phyloP scores from a whole-genome alignment of 64 coral and sea anemone species.

The Acropora yongei region DNA sequence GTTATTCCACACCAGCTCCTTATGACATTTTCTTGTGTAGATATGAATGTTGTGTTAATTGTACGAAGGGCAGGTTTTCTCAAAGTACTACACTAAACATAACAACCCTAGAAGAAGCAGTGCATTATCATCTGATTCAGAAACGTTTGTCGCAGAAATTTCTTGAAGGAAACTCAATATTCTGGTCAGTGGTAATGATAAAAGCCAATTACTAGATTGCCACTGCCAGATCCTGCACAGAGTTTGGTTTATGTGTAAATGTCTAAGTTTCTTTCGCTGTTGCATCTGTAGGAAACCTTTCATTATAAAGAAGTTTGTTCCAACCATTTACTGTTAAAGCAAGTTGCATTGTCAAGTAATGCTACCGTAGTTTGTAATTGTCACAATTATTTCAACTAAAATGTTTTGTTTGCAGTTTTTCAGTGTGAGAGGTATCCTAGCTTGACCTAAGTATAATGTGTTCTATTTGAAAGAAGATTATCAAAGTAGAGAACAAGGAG shows the following conservation, averaged over 20 bases:
- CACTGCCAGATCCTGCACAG: conserved; percentile 19
- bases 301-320: neutral
- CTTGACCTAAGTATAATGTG: neutral
- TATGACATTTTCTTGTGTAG: conserved; percentile 7
- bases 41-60: neutral
- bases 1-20: conserved; percentile 8
- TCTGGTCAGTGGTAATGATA: conserved; percentile 10
- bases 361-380: neutral
- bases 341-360: neutral
- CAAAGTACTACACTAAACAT: conserved; percentile 32
- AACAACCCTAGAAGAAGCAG: conserved; percentile 9
- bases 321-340: neutral
- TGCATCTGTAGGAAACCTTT: neutral
- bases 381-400: neutral
- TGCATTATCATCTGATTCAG: conserved; percentile 9
- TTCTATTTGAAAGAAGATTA: neutral
- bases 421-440: neutral
- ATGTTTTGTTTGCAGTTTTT: neutral
- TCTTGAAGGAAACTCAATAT: neutral
- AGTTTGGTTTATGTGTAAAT: conserved; percentile 6
- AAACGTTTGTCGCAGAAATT: conserved; percentile 7
- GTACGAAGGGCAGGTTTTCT: neutral
- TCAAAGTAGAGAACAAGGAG: neutral
- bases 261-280: neutral
- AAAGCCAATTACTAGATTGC: conserved; percentile 3